A percentile compares a stretch with the other conserved stretches of the same genome.
Conservation (phyloP, 1,140 invertebrate genomes). For the Nasonia vitripennis region DNA sequence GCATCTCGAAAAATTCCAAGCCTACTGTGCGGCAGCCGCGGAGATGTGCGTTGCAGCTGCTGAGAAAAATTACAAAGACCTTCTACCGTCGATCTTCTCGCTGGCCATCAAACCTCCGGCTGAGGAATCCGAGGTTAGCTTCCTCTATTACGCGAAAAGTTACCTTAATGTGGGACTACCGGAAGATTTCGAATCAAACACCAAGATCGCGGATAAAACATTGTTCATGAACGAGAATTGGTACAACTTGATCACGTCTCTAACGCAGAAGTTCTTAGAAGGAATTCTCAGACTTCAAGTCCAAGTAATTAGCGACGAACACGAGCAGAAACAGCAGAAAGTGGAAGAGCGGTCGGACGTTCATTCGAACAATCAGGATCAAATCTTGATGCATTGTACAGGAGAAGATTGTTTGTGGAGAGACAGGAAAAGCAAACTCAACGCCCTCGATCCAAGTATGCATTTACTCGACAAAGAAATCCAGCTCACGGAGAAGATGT, state of each 20-base stretch:
- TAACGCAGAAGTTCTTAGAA: conserved; percentile 63
- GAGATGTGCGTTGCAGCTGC: conserved; percentile 55
- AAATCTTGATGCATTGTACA: conserved; percentile 57
- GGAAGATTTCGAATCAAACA: conserved; percentile 50
- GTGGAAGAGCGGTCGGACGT: conserved; percentile 63
- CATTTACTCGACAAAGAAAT: conserved; percentile 63
- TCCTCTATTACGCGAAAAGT: conserved; percentile 41
- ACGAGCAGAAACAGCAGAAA: conserved; percentile 64
- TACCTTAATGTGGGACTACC: conserved; percentile 53
- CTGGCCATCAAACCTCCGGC: conserved; percentile 26
- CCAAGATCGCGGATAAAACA: conserved; percentile 49
- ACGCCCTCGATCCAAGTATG: conserved; percentile 48
- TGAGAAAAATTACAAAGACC: conserved; percentile 52
- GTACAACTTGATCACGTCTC: conserved; percentile 55
- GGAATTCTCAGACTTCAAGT: conserved; percentile 63
- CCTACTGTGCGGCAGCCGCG: conserved; percentile 55
- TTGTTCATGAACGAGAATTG: conserved; percentile 55
- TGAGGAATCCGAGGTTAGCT: background rate
- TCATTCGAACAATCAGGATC: conserved; percentile 60
- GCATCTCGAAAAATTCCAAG: conserved; percentile 57
- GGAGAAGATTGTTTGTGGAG: conserved; percentile 61
- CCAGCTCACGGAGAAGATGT: conserved; percentile 58
- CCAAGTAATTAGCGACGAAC: conserved; percentile 43
- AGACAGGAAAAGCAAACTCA: conserved; percentile 55
- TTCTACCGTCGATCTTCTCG: conserved; percentile 59